These are phyloP conservation scores for Himalopsyche kuldschensis DNA, from an alignment of 2,888 invertebrate species.

Conservation along the genomic window DNA sequence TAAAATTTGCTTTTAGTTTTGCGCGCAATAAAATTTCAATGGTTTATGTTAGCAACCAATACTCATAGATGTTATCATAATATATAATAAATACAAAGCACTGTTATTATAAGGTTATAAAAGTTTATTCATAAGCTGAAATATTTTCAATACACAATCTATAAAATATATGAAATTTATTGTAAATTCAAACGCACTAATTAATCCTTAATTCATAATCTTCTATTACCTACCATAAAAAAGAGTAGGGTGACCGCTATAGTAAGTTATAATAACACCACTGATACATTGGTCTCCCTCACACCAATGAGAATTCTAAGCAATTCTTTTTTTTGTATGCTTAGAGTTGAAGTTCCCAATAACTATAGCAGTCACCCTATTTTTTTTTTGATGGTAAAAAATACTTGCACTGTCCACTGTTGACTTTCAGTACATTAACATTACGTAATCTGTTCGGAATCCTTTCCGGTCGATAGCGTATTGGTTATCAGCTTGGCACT, in stretches of 20 bases:
- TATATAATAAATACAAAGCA: neutral
- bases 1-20: too few species aligned
- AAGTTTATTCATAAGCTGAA: neutral
- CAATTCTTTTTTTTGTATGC: too few species aligned
- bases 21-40: neutral
- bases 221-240: too few species aligned
- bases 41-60: neutral
- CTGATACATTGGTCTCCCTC: neutral
- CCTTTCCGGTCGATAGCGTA: conserved; percentile 69
- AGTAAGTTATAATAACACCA: neutral
- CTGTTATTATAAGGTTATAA: neutral
- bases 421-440: conserved; percentile 15
- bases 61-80: neutral
- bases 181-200: neutral
- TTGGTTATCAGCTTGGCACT: conserved; percentile 73
- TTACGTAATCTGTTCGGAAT: conserved; percentile 61
- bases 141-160: neutral
- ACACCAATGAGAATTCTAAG: too few species aligned
- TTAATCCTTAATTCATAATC: neutral
- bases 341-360: too few species aligned
- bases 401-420: neutral
- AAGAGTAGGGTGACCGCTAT: too few species aligned
- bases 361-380: too few species aligned
- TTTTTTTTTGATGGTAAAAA: neutral
- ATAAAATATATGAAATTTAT: neutral